Base-by-base conservation (phyloP, 1,140 invertebrate genomes). In the Arion vulgaris region DNA sequence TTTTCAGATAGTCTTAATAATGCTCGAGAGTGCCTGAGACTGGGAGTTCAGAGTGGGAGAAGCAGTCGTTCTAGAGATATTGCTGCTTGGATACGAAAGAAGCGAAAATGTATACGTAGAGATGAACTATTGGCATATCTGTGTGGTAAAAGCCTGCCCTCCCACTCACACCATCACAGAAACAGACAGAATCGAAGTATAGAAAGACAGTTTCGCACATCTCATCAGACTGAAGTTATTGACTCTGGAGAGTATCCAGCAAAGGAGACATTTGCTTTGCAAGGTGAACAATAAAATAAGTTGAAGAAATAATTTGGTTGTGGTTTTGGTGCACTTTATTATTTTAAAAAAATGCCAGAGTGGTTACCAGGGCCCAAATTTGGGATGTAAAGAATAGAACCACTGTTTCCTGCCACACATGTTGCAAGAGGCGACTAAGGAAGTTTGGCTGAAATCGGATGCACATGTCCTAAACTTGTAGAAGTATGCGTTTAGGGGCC, bases 101-200 rank as follows among this genome's bases (percentile, higher is more conserved):
- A 86, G 74, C 84, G 95, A 90, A 93, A 95, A 83, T 94, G 94
- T 86, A 96, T 96, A 87, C 93, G 95, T 39, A 93, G 95, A 71
- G 96, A 96, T 90, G 96, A 96, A 89, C 92, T 96, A 36, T 92
- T 96, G 86, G 95, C 95, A 32, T 96, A 95, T 93, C 93, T 96
- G 39, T 94, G 95, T 86, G 95, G 95, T 62, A 95, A 95, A 92
- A 94, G 94, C 88, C 93, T 94, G 79, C 95, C 95, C 86, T 93
- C 94, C 11, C 62, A 66, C 28, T 32, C 62, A 34, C 62, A 66
- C 41, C 74, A 76, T 53, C 95, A 96, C 90, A 94, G 93, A 89
- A 96, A 95, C 76, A 94, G 94, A 88, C 95, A 96, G 89, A 94
- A 95, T 90, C 93, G 95, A 88, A 95, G 95, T 87, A 95, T 94